Base-by-base conservation (phyloP, 2,888 invertebrate species). In the Hirtodrosophila trivittata region DNA sequence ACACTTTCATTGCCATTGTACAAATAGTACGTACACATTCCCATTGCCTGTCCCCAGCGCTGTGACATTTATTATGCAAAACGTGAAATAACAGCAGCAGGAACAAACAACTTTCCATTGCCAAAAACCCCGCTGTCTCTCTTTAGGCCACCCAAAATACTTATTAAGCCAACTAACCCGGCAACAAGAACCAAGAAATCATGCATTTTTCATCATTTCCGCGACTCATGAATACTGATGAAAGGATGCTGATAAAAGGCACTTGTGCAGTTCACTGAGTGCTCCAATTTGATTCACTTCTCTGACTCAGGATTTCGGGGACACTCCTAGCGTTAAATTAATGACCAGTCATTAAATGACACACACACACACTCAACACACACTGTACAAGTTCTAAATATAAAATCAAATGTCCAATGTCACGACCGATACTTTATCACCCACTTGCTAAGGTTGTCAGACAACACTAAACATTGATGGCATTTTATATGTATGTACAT, bases 1-100 rank as follows among this genome's bases (percentile, higher is more conserved):
- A 45, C 57, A 58, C 33, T 70, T 67, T 63, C 46, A 56, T 66
- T 51, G 52, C 47, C 68, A 51, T 55, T 72, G 57, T 63, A 45
- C 18, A 21, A 21, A 21, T 21, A 21, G 3, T 21, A 21, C 18
- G 5, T 21, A 50, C 51, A 39, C 42, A 26, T 45, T 55, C 65
- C 26, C 41, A 25, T 59, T 66, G 25, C 58, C 32, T 57, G 56
- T 60, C 58, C 39, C 64, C 2, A 21, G 54, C 52, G 62, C 75
- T 39, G 52, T 67, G 67, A 70, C 82, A 75, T 85, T 78, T 86
- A 75, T 75, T 86, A 86, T 86, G 80, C 84, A 82, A 80, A 78
- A 70, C 70, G 65, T 64, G 70, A 63, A 67, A 57, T 46, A 73
- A 67, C 75, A 82, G 62, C 62, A 68, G 51, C 66, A 74, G 76